Percentiles rank a stretch among this genome's conserved stretches.
phyloP scores from a whole-genome alignment of 1,140 invertebrate genomes.

The Chionoecetes opilio region DNA sequence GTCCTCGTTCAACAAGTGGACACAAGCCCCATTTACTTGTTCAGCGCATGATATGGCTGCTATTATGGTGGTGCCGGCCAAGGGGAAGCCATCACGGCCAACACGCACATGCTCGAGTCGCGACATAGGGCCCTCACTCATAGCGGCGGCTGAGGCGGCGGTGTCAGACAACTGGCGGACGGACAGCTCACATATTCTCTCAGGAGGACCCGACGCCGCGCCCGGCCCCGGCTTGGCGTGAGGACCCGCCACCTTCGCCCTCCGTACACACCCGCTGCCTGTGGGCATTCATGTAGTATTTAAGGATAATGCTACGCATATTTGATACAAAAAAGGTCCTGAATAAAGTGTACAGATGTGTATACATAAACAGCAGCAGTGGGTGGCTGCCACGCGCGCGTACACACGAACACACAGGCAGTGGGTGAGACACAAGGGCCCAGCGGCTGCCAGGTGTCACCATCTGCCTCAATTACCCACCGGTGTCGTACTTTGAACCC shows the following conservation, averaged over 20 bases:
- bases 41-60: slow-evolving; percentile 25
- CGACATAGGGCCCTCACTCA: slow-evolving; percentile 25
- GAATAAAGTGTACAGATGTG: background rate
- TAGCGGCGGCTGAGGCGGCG: slow-evolving; percentile 17
- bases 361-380: slow-evolving; percentile 47
- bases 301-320: slow-evolving; percentile 15
- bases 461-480: slow-evolving; percentile 47
- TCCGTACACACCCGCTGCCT: background rate
- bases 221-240: slow-evolving; percentile 32
- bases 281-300: background rate
- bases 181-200: slow-evolving; percentile 58
- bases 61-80: background rate
- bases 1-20: slow-evolving; percentile 17
- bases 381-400: slow-evolving; percentile 57
- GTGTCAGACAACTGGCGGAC: slow-evolving; percentile 55
- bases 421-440: slow-evolving; percentile 68
- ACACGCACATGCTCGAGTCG: slow-evolving; percentile 32
- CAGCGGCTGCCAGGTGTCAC: slow-evolving; percentile 60
- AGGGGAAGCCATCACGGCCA: background rate
- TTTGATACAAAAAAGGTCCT: slow-evolving; percentile 48
- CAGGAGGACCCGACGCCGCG: slow-evolving; percentile 12
- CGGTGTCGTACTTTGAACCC: slow-evolving; percentile 77
- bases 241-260: background rate
- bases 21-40: slow-evolving; percentile 19
- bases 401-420: slow-evolving; percentile 68